These are phyloP conservation scores for Drosophila paulistorum DNA, from an alignment of 1,140 invertebrate genomes.

Conservation along the genomic window DNA sequence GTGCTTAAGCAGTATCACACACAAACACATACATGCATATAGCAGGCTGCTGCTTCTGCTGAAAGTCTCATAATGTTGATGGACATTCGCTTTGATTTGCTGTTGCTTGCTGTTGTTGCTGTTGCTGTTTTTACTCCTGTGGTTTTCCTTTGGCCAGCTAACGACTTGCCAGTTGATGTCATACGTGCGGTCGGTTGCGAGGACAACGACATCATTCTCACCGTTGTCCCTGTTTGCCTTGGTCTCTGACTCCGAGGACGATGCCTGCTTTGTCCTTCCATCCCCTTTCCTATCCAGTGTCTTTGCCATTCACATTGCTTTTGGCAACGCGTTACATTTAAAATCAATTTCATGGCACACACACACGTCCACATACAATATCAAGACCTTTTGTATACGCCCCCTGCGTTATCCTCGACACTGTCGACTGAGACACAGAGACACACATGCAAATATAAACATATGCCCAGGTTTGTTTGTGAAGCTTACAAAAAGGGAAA, in stretches of 20 bases:
- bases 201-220: slow-evolving; percentile 43
- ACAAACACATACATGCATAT: slow-evolving; percentile 9
- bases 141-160: slow-evolving; percentile 57
- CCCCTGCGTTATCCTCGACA: background rate
- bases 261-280: background rate
- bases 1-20: slow-evolving; percentile 37
- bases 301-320: slow-evolving; percentile 46
- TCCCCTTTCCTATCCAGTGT: background rate
- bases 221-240: slow-evolving; percentile 34
- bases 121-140: slow-evolving; percentile 50
- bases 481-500: slow-evolving; percentile 29
- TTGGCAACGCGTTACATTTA: slow-evolving; percentile 62
- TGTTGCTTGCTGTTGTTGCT: slow-evolving; percentile 34
- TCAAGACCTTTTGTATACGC: slow-evolving; percentile 32
- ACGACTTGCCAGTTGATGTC: slow-evolving; percentile 77
- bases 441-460: slow-evolving; percentile 70
- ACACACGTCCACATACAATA: slow-evolving; percentile 22
- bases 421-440: slow-evolving; percentile 13
- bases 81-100: slow-evolving; percentile 78
- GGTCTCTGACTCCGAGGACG: slow-evolving; percentile 8
- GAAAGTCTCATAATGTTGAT: slow-evolving; percentile 74
- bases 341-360: slow-evolving; percentile 74
- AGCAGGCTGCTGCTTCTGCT: slow-evolving; percentile 34
- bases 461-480: slow-evolving; percentile 44
- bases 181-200: slow-evolving; percentile 57